phyloP scores from a whole-genome alignment of 2,113 vertebrate genomes.

The Pristiophorus japonicus region DNA sequence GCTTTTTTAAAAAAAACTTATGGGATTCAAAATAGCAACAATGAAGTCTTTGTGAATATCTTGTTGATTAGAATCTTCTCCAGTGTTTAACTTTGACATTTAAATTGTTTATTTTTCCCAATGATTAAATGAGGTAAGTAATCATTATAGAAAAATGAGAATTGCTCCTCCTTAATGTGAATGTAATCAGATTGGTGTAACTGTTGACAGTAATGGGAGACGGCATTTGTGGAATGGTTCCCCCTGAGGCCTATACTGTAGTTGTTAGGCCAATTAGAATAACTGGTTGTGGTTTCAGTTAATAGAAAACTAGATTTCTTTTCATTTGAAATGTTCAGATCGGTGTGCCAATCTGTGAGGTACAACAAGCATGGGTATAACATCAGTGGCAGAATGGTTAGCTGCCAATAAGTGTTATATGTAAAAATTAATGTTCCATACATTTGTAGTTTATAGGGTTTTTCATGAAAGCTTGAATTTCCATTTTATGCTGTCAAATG shows the following conservation, averaged over 20 bases:
- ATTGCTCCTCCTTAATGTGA: constrained; percentile 35
- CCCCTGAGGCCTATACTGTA: constrained; percentile 32
- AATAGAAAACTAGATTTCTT: constrained; percentile 33
- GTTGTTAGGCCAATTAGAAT: constrained; percentile 36
- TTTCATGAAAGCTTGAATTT: not conserved
- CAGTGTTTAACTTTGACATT: constrained; percentile 27
- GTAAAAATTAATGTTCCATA: not conserved
- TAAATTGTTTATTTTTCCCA: constrained; percentile 33
- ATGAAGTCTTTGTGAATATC: constrained; percentile 29
- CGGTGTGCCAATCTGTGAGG: not conserved
- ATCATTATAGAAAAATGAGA: constrained; percentile 36
- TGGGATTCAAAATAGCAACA: not conserved
- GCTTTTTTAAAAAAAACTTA: constrained; percentile 1
- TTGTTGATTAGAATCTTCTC: constrained; percentile 18
- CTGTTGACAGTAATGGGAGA: constrained; percentile 36
- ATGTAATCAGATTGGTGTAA: constrained; percentile 25
- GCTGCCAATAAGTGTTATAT: not conserved
- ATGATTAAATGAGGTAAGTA: constrained; percentile 37
- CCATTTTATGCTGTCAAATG: not conserved
- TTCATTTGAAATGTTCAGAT: constrained; percentile 26
- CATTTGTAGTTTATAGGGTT: not conserved
- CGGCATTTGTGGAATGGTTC: constrained; percentile 28
- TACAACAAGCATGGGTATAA: not conserved
- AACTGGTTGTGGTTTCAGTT: constrained; percentile 38
- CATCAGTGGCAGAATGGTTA: not conserved